Evolutionary conservation across 1,140 invertebrate species (phyloP), one percentile per base, ranked within the genome.

Genomic region (Anoplophora glabripennis): DNA sequence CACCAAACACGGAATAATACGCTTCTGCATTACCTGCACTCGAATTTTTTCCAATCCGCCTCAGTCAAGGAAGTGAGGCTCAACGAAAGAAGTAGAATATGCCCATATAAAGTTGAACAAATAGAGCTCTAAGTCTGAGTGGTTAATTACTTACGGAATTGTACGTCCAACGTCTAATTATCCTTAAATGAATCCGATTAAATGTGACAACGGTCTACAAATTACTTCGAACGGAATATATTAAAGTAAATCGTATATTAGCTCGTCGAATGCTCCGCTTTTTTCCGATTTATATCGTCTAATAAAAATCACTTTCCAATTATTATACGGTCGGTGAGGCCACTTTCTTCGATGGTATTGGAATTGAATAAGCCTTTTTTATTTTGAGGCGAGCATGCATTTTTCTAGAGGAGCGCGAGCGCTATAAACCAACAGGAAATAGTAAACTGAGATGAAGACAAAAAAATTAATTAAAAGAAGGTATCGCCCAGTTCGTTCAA

Each of bases 281-380:
- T 49, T 49, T 49, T 35, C 47, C 12, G 15, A n/a, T 49, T 49
- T 34, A 49, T 11, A 34, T 49, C 10, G 9, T 14, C 47, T 36
- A 33, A 49, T 49, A 49, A 49, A 49, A 49, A 49, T 49, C 28
- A 49, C 47, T 49, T 49, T 49, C 47, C 47, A 34, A 21, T 45
- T 49, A 49, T 49, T 49, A 49, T 37, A 49, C 14, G 34, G 8
- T 49, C 11, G 47, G 21, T n/a, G 47, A 49, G 35, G 47, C 15
- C 47, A 49, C 47, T 49, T 49, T 49, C 47, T 34, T 49, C n/a
- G 34, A 35, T 49, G 44, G 44, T 45, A 45, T 45, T 10, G 17
- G 18, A 37, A 14, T 12, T 34, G 47, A 49, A 40, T 40, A 12
- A 40, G 14, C 14, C 14, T n/a, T 15, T 40, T 28, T 28, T 28